Percentiles rank a stretch among this genome's conserved stretches.
These are phyloP conservation scores for Oryctes rhinoceros DNA, from an alignment of 1,140 invertebrate species.

Conservation along the genomic window DNA sequence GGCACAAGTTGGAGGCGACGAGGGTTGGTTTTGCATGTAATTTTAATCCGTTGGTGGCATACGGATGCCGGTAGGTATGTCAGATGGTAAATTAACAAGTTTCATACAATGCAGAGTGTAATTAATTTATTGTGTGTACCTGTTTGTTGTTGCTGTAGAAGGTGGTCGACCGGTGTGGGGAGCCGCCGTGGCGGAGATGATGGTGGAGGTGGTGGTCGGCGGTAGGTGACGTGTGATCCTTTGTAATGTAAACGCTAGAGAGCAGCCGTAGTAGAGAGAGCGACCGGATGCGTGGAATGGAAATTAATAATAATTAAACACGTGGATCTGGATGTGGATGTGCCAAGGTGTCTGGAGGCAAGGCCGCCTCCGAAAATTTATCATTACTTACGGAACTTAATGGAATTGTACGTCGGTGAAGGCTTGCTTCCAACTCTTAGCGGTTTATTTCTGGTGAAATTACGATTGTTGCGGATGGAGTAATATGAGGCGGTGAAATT, in stretches of 20 bases:
- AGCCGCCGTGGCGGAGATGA: neutral
- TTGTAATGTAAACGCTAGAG: neutral
- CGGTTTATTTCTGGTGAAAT: neutral
- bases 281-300: neutral
- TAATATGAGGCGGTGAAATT: neutral
- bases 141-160: neutral
- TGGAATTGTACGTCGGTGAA: slow-evolving; percentile 11
- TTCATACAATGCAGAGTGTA: neutral
- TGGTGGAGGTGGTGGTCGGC: neutral
- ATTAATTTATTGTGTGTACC: slow-evolving; percentile 29
- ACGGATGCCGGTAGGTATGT: neutral
- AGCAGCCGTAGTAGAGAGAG: neutral
- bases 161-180: no score
- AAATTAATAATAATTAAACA: slow-evolving; percentile 36
- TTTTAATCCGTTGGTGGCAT: neutral
- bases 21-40: neutral
- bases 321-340: neutral
- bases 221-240: neutral
- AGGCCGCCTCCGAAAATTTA: neutral
- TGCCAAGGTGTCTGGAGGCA: neutral
- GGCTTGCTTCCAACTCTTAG: neutral
- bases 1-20: no score
- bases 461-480: neutral
- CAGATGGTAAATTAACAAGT: slow-evolving; percentile 14
- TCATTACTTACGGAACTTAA: neutral